A percentile compares a stretch with the other conserved stretches of the same genome.
Conservation (phyloP, 2,888 invertebrate species). For the Hypercompe scribonia region DNA sequence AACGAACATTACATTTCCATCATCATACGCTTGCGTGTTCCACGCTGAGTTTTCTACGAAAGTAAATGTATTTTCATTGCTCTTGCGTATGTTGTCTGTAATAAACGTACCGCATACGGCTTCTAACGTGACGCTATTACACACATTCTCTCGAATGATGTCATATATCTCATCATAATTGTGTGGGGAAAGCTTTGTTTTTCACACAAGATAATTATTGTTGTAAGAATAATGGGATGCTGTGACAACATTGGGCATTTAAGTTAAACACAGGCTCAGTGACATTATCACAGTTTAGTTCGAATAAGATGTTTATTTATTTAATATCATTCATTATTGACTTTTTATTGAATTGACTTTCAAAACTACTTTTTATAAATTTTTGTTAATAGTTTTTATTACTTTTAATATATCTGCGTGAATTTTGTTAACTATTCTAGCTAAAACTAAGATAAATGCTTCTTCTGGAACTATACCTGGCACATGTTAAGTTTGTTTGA, state of each 20-base stretch:
- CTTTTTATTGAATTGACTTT: neutral
- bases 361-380: neutral
- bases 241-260: neutral
- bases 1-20: constrained; percentile 13
- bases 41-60: constrained; percentile 18
- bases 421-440: too few relatives aligned
- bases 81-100: constrained; percentile 3
- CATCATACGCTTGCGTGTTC: constrained; percentile 20
- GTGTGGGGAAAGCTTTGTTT: neutral
- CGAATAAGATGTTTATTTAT: too few relatives aligned
- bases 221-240: neutral
- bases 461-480: too few relatives aligned
- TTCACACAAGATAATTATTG: neutral
- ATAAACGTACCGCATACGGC: constrained; percentile 9
- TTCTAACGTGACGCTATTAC: neutral
- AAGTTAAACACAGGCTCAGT: neutral
- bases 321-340: too few relatives aligned
- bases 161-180: constrained; percentile 8
- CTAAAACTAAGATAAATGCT: too few relatives aligned
- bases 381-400: neutral
- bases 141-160: neutral
- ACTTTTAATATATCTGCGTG: neutral
- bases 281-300: too few relatives aligned
- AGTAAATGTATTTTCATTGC: constrained; percentile 16
- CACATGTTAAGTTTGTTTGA: too few relatives aligned